Percentiles rank a stretch among this genome's conserved stretches.
phyloP scores from a whole-genome alignment of 2,888 invertebrate genomes.

The Cenopis cana region DNA sequence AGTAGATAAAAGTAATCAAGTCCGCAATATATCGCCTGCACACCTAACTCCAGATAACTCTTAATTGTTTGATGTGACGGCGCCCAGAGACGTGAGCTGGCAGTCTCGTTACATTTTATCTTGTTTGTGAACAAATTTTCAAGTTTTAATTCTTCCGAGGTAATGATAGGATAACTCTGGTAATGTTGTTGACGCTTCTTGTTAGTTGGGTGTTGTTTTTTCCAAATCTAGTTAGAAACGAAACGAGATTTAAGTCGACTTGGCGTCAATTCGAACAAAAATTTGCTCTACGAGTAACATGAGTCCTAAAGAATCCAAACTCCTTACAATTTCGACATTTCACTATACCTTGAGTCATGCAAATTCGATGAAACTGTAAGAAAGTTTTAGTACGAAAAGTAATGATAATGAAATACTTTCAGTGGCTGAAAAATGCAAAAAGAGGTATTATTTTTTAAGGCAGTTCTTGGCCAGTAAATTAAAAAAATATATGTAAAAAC shows the following conservation, averaged over 20 bases:
- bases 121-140: conserved; percentile 41
- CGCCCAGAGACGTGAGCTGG: conserved; percentile 36
- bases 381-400: too few relatives aligned
- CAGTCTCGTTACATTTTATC: conserved; percentile 40
- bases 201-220: conserved; percentile 10
- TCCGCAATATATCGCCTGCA: conserved; percentile 69
- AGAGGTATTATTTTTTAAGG: too few relatives aligned
- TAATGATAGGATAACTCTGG: conserved; percentile 39
- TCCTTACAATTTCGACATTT: too few relatives aligned
- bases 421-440: too few relatives aligned
- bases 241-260: background rate
- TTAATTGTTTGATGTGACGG: conserved; percentile 62
- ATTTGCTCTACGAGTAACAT: background rate
- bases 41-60: conserved; percentile 68
- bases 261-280: background rate
- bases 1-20: conserved; percentile 79
- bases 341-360: too few relatives aligned
- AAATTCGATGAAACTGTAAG: too few relatives aligned
- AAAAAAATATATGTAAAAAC: too few relatives aligned
- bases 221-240: conserved; percentile 10
- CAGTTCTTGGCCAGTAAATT: too few relatives aligned
- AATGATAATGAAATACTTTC: too few relatives aligned
- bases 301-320: too few relatives aligned
- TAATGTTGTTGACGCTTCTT: conserved; percentile 31
- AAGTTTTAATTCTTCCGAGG: conserved; percentile 42